Percentiles rank a stretch among this genome's conserved stretches.
phyloP scores from a whole-genome alignment of 64 coral and sea anemone genomes.

The Stichodactyla helianthus region DNA sequence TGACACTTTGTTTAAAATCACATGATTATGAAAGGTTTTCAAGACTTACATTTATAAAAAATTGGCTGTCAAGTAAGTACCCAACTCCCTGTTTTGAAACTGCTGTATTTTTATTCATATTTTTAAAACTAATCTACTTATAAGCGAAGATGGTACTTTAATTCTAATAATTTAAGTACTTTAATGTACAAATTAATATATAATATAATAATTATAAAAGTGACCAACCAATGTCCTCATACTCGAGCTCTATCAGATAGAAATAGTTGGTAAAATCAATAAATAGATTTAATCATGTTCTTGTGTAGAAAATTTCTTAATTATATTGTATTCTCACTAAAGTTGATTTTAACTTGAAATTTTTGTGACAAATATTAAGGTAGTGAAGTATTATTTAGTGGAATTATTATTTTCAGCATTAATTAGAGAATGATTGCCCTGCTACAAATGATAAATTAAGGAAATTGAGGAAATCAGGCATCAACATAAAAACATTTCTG shows the following conservation, averaged over 20 bases:
- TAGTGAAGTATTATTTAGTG: not conserved
- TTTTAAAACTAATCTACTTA: not conserved
- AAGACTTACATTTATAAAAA: too few relatives aligned
- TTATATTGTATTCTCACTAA: not conserved
- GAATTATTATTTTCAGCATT: not conserved
- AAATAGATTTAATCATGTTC: constrained; percentile 14
- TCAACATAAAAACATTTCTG: too few relatives aligned
- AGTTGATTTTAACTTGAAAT: not conserved
- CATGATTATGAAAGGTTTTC: too few relatives aligned
- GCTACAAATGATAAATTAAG: not conserved
- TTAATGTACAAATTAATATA: not conserved
- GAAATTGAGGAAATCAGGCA: not conserved
- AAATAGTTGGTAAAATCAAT: constrained; percentile 6
- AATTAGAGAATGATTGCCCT: not conserved
- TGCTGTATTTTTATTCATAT: not conserved
- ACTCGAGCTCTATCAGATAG: not conserved
- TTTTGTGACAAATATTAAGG: not conserved
- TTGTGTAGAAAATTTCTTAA: constrained; percentile 8
- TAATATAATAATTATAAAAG: not conserved
- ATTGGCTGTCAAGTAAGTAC: too few relatives aligned
- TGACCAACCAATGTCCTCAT: not conserved
- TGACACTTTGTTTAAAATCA: too few relatives aligned
- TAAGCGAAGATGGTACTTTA: not conserved
- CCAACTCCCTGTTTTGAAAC: not conserved
- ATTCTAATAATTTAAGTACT: not conserved